Conservation (phyloP, 2,113 vertebrate species). For the Rynchops niger region DNA sequence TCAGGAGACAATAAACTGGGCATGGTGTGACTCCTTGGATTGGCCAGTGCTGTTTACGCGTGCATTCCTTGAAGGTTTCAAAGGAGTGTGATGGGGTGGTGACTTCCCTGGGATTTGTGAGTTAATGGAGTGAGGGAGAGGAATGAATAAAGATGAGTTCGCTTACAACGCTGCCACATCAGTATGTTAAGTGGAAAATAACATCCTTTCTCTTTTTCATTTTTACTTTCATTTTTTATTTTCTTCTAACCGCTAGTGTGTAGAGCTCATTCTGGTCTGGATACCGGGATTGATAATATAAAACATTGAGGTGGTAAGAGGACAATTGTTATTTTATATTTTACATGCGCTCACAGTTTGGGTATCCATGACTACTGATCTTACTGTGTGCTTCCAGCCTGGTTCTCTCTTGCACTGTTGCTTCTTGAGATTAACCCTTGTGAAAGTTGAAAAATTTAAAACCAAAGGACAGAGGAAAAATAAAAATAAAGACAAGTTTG, state of each 20-base stretch:
- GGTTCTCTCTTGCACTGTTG: background rate
- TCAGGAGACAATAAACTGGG: background rate
- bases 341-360: conserved; percentile 30
- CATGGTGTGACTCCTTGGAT: background rate
- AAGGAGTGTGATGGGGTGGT: background rate
- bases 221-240: background rate
- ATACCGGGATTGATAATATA: conserved; percentile 25
- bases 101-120: background rate
- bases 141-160: background rate
- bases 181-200: background rate
- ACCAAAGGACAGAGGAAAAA: background rate
- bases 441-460: background rate
- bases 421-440: background rate
- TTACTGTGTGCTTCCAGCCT: background rate
- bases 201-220: background rate
- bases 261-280: background rate
- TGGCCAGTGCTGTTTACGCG: background rate
- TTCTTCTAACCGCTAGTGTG: background rate
- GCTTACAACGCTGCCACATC: background rate
- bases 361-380: background rate
- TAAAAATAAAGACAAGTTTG: background rate
- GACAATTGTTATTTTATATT: conserved; percentile 5
- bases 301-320: background rate
- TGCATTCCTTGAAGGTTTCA: background rate
- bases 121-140: background rate